phyloP scores from a whole-genome alignment of 2,113 vertebrate species.

The Greenwoodochromis staneri region DNA sequence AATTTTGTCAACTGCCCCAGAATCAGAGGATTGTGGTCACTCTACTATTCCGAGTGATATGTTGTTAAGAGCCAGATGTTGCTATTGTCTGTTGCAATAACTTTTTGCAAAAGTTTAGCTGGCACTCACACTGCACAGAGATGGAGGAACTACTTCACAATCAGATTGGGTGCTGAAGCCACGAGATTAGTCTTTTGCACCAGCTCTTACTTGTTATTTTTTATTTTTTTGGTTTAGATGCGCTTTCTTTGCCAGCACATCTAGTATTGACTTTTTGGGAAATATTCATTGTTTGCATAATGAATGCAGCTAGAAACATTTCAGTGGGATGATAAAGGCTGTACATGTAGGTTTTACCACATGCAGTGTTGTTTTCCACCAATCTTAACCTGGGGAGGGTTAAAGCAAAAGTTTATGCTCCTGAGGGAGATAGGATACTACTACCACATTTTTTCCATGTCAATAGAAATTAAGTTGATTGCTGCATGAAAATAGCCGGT shows the following conservation, averaged over 20 bases:
- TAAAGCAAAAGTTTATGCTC: background rate
- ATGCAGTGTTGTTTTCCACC: background rate
- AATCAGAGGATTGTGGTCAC: background rate
- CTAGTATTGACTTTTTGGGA: background rate
- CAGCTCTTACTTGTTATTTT: background rate
- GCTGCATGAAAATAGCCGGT: background rate
- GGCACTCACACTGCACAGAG: background rate
- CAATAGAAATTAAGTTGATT: background rate
- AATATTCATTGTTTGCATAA: background rate
- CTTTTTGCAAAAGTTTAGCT: background rate
- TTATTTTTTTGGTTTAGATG: background rate
- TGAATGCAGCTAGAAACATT: background rate
- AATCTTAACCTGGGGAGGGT: background rate
- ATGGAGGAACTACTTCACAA: background rate
- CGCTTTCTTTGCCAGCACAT: background rate
- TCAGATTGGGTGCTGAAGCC: background rate
- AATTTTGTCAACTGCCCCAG: background rate
- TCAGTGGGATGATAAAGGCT: background rate
- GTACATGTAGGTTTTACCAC: background rate
- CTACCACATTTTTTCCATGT: background rate
- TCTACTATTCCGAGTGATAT: background rate
- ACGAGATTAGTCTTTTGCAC: background rate
- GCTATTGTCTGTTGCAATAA: background rate
- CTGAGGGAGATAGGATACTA: background rate
- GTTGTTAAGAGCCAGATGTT: background rate